Evolutionary conservation across 1,140 invertebrate species (phyloP), one percentile per base, ranked within the genome.

Genomic region (Bilobella aurantiaca): DNA sequence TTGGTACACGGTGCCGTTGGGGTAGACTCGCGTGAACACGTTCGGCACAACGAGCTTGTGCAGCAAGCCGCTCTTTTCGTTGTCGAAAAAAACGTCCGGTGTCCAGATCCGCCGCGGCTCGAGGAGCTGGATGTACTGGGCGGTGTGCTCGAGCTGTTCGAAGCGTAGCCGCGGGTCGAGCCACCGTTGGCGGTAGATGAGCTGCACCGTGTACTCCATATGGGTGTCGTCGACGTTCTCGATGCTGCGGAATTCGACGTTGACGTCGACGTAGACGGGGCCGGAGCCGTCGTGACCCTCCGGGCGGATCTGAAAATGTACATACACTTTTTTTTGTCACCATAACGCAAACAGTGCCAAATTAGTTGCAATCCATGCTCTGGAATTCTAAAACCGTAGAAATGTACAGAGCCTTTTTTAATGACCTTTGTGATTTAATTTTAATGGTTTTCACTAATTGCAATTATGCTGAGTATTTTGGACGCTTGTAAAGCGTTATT

Each of bases 161-260:
- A 57, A 69, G 63, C 46, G 60, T 16, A 67, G 32, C 25, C 68
- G 27, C 1, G 61, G 47, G 31, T 69, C 68, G 1, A 58, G 32
- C 68, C 68, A 69, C 28, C 64, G 62, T 30, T 70, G 69, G 2
- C 69, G 47, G 46, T 62, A 65, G 0, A 58, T 67, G 61, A 70
- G 56, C 64, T 67, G 65, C 2, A 67, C 65, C 14, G 47, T 47
- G 28, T 65, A 70, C n/a, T 64, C 61, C 69, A 69, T 69, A 25
- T 53, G 46, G 16, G 46, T 46, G 34, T 69, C 68, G 32, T 69
- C 65, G 3, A 69, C 58, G 37, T 69, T 69, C 27, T 66, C 62
- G 47, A 69, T 37, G 25, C 29, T 53, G 29, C 68, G 0, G 1
- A 69, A 12, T 14, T 62, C 58, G 21, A 69, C 34, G 30, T 58